These are phyloP conservation scores for Congeria kusceri DNA, from an alignment of 2,888 invertebrate species.

Conservation along the genomic window DNA sequence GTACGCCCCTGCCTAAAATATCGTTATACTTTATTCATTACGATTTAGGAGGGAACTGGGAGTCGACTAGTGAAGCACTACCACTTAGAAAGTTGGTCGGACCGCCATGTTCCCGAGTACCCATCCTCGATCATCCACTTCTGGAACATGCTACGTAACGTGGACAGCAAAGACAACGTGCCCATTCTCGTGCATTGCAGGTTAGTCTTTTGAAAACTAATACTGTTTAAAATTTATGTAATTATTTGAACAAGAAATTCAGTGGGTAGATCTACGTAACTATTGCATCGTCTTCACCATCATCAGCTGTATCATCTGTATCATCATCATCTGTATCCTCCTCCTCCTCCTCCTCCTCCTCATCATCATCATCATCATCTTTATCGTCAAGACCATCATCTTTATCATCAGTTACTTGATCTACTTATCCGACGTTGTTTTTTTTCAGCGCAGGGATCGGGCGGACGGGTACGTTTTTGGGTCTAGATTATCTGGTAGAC, in stretches of 20 bases:
- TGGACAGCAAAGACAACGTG: constrained; percentile 58
- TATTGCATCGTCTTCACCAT: no score
- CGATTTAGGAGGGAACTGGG: constrained; percentile 42
- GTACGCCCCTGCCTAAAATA: not conserved
- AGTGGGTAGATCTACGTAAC: no score
- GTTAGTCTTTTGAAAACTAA: constrained; percentile 25
- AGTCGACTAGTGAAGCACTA: constrained; percentile 69
- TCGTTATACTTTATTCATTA: not conserved
- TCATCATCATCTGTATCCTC: no score
- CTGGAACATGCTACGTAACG: constrained; percentile 68
- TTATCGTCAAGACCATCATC: constrained; percentile 14
- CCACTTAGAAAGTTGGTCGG: constrained; percentile 80
- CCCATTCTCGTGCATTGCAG: constrained; percentile 66
- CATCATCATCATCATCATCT: not conserved
- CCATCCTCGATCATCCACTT: constrained; percentile 75
- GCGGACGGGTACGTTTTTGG: constrained; percentile 76
- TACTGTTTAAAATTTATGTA: not conserved
- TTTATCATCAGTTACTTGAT: not conserved
- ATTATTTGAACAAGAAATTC: not conserved
- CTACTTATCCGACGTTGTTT: no score
- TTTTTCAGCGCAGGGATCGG: constrained; percentile 74
- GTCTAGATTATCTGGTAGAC: constrained; percentile 73
- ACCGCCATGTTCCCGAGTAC: constrained; percentile 72
- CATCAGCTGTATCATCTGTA: no score
- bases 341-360: no score